A percentile compares a stretch with the other conserved stretches of the same genome.
These are phyloP conservation scores for Zoanthus solanderi DNA, from an alignment of 92 coral and sea anemone genomes.

Conservation along the genomic window DNA sequence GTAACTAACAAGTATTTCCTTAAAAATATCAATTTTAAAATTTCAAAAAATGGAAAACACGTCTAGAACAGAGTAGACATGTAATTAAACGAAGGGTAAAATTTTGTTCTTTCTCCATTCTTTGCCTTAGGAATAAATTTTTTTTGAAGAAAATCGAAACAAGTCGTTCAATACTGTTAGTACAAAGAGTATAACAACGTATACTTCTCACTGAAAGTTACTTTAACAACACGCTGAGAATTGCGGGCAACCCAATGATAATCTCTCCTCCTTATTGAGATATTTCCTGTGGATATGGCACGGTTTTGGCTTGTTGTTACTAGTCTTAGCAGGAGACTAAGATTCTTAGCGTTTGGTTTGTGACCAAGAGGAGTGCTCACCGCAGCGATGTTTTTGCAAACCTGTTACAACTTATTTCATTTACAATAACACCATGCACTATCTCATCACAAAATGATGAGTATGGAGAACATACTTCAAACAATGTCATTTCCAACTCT, in stretches of 20 bases:
- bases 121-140: background rate
- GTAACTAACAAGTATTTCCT: conserved; percentile 41
- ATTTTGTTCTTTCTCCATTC: background rate
- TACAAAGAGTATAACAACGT: background rate
- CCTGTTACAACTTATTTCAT: conserved; percentile 3
- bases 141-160: background rate
- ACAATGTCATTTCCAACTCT: conserved; percentile 1
- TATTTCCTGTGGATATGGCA: conserved; percentile 27
- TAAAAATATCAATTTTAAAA: conserved; percentile 33
- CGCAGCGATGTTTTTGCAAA: conserved; percentile 12
- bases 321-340: conserved; percentile 8
- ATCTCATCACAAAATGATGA: background rate
- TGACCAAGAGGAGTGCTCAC: background rate
- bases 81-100: background rate
- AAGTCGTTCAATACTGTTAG: conserved; percentile 11
- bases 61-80: background rate
- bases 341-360: background rate
- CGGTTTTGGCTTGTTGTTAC: background rate
- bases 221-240: conserved; percentile 34
- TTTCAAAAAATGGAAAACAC: conserved; percentile 2
- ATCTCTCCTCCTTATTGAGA: conserved; percentile 24
- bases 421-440: conserved; percentile 9
- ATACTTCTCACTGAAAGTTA: conserved; percentile 27
- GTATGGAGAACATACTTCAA: background rate
- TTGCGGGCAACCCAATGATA: conserved; percentile 12